These are phyloP conservation scores for Phrynocephalus versicolor DNA, from an alignment of 2,113 vertebrate genomes.

Conservation along the genomic window DNA sequence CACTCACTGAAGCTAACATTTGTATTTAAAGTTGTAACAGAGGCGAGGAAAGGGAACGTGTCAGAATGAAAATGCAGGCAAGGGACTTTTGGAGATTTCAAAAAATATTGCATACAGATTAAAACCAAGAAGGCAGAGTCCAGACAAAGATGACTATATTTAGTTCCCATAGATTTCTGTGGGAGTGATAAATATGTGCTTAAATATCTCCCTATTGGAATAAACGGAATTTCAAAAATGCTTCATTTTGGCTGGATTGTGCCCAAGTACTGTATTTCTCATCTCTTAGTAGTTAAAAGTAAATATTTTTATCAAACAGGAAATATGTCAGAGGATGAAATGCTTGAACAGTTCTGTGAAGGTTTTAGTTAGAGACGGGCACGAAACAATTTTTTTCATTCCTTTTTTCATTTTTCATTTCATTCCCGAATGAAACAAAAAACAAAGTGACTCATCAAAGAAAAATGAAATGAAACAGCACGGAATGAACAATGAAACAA, in stretches of 20 bases:
- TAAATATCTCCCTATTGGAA: background rate
- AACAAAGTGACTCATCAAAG: too few relatives aligned
- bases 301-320: background rate
- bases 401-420: too few relatives aligned
- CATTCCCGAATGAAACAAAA: too few relatives aligned
- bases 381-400: too few relatives aligned
- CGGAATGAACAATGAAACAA: too few relatives aligned
- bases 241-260: background rate
- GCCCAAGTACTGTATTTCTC: background rate
- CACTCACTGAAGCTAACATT: conserved; percentile 34
- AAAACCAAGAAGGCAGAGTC: background rate
- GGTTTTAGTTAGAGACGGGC: too few relatives aligned
- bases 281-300: background rate
- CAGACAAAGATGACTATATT: background rate
- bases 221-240: background rate
- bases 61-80: conserved; percentile 36
- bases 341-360: conserved; percentile 9
- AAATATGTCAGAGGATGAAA: conserved; percentile 9
- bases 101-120: background rate
- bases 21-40: conserved; percentile 39
- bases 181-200: background rate
- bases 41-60: background rate
- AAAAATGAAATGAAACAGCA: too few relatives aligned
- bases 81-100: conserved; percentile 24
- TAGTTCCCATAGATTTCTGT: background rate